Evolutionary conservation across 2,797 vertebrate species (phyloP), one percentile per base, ranked within the genome.

Genomic region (Otolemur crassicaudatus): DNA sequence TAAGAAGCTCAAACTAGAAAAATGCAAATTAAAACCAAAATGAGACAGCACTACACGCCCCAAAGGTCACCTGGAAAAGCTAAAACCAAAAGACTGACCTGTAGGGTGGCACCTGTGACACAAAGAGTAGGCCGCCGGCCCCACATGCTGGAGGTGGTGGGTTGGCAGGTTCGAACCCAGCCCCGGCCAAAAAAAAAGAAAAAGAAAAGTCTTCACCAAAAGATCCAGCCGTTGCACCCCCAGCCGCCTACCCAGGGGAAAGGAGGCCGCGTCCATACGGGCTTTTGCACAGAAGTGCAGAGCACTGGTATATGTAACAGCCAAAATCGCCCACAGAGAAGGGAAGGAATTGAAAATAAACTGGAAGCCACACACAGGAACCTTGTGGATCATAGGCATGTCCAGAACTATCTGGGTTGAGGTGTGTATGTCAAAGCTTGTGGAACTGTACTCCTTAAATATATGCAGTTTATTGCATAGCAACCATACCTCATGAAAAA

Each of bases 1-100:
- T 49, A 82, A 43, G 9, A 31, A 69, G n/a, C 8, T 60, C 27
- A 81, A 25, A 53, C 14, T 53, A 53, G 49, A 53, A 53, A 53
- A 87, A 43, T 86, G 10, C 19, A 95, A 69, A 75, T 67, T 65
- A 95, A 86, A 93, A 27, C 31, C 34, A n/a, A 67, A 73, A 63
- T 70, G 5, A 90, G 2, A 22, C n/a, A 84, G 79, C 4, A 25
- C 6, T 56, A 37, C 4, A 79, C 2, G 82, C 11, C 3, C 2
- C 53, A 40, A 22, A 31, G 22, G 27, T 11, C 69, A 83, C 20
- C 40, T 61, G 43, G 34, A 70, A 77, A 76, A 69, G 7, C 9
- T 80, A 37, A 81, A 94, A n/a, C 29, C 34, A 29, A 83, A 80
- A 82, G 4, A 58, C 2, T 37, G 31, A 31, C 10, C 16, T 34